These are phyloP conservation scores for Microcebus murinus DNA, from an alignment of 2,113 vertebrate species.

Conservation along the genomic window DNA sequence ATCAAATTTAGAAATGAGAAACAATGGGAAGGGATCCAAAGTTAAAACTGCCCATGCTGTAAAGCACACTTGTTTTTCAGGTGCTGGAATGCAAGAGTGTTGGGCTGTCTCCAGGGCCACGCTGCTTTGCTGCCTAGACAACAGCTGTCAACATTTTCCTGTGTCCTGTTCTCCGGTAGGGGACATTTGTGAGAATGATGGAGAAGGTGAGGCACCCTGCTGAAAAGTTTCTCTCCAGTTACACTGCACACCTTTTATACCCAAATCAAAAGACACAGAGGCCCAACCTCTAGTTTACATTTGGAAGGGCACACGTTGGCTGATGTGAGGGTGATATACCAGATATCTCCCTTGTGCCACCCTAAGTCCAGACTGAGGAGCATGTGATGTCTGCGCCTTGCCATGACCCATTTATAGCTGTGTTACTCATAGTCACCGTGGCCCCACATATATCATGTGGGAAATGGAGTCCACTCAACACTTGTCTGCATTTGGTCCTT, in stretches of 20 bases:
- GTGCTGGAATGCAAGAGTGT: slow-evolving; percentile 61
- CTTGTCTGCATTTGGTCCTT: slow-evolving; percentile 43
- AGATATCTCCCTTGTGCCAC: slow-evolving; percentile 67
- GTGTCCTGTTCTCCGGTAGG: not conserved
- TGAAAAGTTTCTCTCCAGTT: not conserved
- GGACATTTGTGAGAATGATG: not conserved
- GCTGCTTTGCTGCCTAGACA: slow-evolving; percentile 42
- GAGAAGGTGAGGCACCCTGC: not conserved
- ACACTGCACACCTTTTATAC: not conserved
- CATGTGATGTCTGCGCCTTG: slow-evolving; percentile 87
- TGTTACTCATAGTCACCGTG: slow-evolving; percentile 83
- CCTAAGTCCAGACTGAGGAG: slow-evolving; percentile 77
- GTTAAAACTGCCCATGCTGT: slow-evolving; percentile 66
- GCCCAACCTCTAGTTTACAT: not conserved
- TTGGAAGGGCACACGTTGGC: slow-evolving; percentile 34
- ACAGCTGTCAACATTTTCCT: slow-evolving; percentile 54
- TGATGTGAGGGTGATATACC: slow-evolving; percentile 59
- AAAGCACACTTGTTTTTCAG: slow-evolving; percentile 73
- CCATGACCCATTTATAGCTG: slow-evolving; percentile 86
- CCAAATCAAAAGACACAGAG: not conserved
- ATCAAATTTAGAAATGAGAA: slow-evolving; percentile 55
- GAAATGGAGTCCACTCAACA: slow-evolving; percentile 74
- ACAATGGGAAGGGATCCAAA: slow-evolving; percentile 63
- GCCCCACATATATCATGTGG: slow-evolving; percentile 60
- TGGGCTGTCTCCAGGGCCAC: slow-evolving; percentile 33